Conservation (phyloP, 2,888 invertebrate genomes). For the Punctoribates punctum region DNA sequence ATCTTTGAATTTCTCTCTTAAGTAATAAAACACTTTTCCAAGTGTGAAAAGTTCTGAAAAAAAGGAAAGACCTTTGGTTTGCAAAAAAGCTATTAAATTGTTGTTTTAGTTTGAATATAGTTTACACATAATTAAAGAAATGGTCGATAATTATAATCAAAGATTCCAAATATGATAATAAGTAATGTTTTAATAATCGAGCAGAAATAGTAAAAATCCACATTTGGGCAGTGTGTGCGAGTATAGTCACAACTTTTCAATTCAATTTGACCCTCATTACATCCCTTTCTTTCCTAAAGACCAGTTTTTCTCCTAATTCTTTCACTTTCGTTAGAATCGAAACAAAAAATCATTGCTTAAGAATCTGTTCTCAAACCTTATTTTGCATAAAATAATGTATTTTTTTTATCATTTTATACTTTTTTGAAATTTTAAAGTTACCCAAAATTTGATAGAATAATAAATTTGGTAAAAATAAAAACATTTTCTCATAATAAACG, state of each 20-base stretch:
- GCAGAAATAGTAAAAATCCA: conserved; percentile 13
- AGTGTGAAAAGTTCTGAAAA: background rate
- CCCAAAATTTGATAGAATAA: background rate
- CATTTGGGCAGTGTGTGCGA: conserved; percentile 33
- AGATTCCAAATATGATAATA: conserved; percentile 8
- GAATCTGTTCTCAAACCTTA: background rate
- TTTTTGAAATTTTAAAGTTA: background rate
- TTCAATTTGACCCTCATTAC: background rate
- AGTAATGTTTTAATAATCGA: background rate
- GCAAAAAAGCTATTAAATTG: background rate
- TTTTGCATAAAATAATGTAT: conserved; percentile 30
- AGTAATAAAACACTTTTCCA: background rate
- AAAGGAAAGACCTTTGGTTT: conserved; percentile 31
- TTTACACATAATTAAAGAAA: background rate
- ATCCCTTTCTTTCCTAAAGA: background rate
- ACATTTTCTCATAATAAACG: background rate
- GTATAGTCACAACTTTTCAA: conserved; percentile 19
- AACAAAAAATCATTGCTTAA: background rate
- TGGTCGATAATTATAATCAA: background rate
- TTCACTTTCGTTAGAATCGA: background rate
- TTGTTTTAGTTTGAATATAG: background rate
- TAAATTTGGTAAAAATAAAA: background rate
- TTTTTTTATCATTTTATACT: conserved; percentile 1
- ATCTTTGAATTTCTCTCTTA: background rate
- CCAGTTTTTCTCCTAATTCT: no score